phyloP scores from a whole-genome alignment of 2,113 vertebrate genomes.

The Podilymbus podiceps region DNA sequence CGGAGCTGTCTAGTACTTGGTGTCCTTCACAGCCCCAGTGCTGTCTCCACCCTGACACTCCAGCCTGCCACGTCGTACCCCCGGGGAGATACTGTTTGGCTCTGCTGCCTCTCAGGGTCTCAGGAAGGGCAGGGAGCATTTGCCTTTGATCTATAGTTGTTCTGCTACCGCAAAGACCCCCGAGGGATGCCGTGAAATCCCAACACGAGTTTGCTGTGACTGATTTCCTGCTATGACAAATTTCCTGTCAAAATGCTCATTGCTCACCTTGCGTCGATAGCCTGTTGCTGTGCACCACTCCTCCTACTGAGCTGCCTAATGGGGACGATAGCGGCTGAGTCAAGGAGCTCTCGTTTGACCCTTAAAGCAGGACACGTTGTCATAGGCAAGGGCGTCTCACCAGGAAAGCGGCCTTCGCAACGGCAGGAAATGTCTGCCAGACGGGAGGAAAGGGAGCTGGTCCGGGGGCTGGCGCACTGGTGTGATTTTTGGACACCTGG shows the following conservation, averaged over 20 bases:
- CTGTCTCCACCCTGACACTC: fast-evolving
- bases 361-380: not conserved
- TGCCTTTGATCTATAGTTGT: not conserved
- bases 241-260: not conserved
- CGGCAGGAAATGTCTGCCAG: constrained; percentile 33
- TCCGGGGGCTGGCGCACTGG: not conserved
- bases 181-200: not conserved
- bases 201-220: not conserved
- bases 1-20: not conserved
- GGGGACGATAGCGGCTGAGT: not conserved
- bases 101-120: not conserved
- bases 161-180: not conserved
- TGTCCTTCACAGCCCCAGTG: not conserved
- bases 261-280: not conserved
- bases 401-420: constrained; percentile 9
- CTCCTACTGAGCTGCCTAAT: not conserved
- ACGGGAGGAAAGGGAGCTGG: not conserved
- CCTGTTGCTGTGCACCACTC: not conserved
- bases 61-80: fast-evolving
- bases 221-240: not conserved
- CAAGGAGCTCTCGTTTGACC: not conserved
- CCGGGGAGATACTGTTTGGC: not conserved
- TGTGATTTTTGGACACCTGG: not conserved
- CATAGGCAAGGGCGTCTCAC: not conserved
- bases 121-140: not conserved